A percentile compares a stretch with the other conserved stretches of the same genome.
phyloP scores from a whole-genome alignment of 2,888 invertebrate species.

The Tribolium freemani region DNA sequence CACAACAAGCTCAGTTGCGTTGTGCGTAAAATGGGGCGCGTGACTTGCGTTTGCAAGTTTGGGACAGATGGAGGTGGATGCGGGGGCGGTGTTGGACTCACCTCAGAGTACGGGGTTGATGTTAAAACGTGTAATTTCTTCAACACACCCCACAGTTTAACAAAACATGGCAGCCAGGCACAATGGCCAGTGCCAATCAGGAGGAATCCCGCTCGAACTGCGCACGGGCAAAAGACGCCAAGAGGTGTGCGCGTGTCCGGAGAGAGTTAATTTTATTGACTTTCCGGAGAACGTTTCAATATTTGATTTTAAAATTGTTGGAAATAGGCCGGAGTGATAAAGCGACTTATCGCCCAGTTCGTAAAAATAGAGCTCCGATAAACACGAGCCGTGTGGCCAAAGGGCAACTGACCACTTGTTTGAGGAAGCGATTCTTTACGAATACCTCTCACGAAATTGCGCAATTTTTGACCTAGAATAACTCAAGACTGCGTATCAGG shows the following conservation, averaged over 20 bases:
- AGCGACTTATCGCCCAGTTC: background rate
- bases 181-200: slow-evolving; percentile 65
- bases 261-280: slow-evolving; percentile 39
- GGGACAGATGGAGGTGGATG: background rate
- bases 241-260: slow-evolving; percentile 29
- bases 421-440: background rate
- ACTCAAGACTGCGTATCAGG: background rate
- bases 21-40: background rate
- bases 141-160: slow-evolving; percentile 77
- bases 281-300: slow-evolving; percentile 35
- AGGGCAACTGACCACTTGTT: slow-evolving; percentile 5
- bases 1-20: slow-evolving; percentile 48
- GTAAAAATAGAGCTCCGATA: background rate
- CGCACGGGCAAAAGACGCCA: slow-evolving; percentile 53
- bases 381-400: background rate
- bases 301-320: slow-evolving; percentile 29
- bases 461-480: slow-evolving; percentile 6
- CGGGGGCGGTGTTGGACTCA: slow-evolving; percentile 44
- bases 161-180: slow-evolving; percentile 81
- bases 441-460: background rate
- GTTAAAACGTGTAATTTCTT: slow-evolving; percentile 61
- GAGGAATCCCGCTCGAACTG: slow-evolving; percentile 61
- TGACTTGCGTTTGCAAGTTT: background rate
- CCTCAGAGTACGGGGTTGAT: slow-evolving; percentile 63
- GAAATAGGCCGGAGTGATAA: slow-evolving; percentile 12